Base-by-base conservation (phyloP, 2,888 invertebrate species). In the Acrobeloides nanus region DNA sequence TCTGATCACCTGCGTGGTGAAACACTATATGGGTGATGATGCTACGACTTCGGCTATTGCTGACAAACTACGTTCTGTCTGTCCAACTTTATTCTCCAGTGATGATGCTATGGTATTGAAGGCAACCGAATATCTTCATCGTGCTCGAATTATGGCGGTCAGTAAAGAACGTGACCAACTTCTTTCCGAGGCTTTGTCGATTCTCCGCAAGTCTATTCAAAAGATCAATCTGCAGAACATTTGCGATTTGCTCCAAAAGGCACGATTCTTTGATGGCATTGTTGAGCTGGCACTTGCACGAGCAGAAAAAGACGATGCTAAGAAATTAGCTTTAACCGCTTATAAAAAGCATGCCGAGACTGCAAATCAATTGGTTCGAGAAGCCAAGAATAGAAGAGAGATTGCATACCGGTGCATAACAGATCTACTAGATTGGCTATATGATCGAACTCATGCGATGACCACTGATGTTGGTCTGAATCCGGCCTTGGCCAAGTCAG, bases 71-170 rank as follows among this genome's bases (percentile, higher is more conserved):
- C 80, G 92, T 38, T 85, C 89, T 66, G 81, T 88, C 1, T 97
- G 95, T 71, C 95, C 97, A 0, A 85, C 85, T 62, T 80, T 97
- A 23, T 97, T 92, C 74, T 84, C 86, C 56, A 84, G 84, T 66
- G 93, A 95, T 78, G 95, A 97, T 76, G 93, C 92, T 3, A 86
- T 88, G 10, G 89, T 88, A 66, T 88, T 92, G 2, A 92, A 92
- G 80, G 59, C 61, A 4, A 48, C 42, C 10, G 62, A 59, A 38
- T 54, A 59, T 39, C 48, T 69, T 4, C 53, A 61, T 32, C 42
- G 53, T 3, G 68, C 66, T 12, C 38, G 43, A 5, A 20, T 17
- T 7, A 26, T 41, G 1, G 17, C 25, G 12, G 35, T 35, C 26
- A 17, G 23, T 0, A 38, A 38, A 5, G 57, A 56, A 46, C 50